Base-by-base conservation (phyloP, 2,888 invertebrate species). In the Plebejus argus region DNA sequence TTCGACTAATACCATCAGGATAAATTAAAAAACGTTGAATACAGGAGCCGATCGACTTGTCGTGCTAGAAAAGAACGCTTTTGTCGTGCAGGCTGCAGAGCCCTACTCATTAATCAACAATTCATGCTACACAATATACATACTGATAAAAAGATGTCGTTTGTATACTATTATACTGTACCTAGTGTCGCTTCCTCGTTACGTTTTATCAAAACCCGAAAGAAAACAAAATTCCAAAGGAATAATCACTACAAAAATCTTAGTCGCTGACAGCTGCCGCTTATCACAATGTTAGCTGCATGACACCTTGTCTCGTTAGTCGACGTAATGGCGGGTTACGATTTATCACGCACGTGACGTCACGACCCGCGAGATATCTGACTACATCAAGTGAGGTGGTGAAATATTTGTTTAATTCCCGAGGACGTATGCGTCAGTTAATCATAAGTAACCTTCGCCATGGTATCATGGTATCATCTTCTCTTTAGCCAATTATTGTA, bases 291-390 rank as follows among this genome's bases (percentile, higher is more conserved):
- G 88, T 90, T 90, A 87, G 86, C 85, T 83, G 85, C 85, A 85
- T 87, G 90, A 90, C 92, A 91, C 88, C 90, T 91, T 91, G 93
- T 93, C 93, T 93, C 90, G 93, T 93, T 93, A 93, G 91, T 87
- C 91, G 90, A 91, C 90, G 89, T 92, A 90, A 92, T 88, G 90
- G 86, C 86, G 83, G 84, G 83, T 85, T 85, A 87, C 91, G 89
- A 93, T 93, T 92, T 91, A 93, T 93, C 91, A 93, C 92, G 91
- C 88, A 88, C 86, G 84, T 88, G 91, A 91, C 91, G 86, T 85
- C 15, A 81, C 83, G 84, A 84, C 79, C 76, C 77, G 45, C 77
- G 85, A 84, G 87, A 85, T 88, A 87, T 85, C 87, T 87, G 87
- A 88, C 61, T 15, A 66, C 66, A 66, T 66, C 28, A 66, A 66